phyloP scores from a whole-genome alignment of 2,888 invertebrate species.

The Phasia obesa region DNA sequence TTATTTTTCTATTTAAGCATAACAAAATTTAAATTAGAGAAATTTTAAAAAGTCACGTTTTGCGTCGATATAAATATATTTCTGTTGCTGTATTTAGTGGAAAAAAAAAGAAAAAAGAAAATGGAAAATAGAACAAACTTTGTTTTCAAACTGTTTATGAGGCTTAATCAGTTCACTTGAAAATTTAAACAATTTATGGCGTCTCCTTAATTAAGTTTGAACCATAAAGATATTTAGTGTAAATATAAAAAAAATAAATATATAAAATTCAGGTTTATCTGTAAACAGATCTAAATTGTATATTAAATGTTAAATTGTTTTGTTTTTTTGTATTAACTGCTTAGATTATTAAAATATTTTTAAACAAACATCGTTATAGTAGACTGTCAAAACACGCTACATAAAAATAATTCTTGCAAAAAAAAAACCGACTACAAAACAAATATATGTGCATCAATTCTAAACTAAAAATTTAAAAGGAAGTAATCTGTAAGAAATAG shows the following conservation, averaged over 20 bases:
- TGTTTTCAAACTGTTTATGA: slow-evolving; percentile 2
- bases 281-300: slow-evolving; percentile 14
- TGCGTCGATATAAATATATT: no score
- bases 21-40: background rate
- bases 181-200: slow-evolving; percentile 36
- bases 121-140: slow-evolving; percentile 32
- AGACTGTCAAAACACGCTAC: no score
- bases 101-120: no score
- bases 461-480: no score
- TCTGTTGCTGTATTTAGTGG: background rate
- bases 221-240: slow-evolving; percentile 1
- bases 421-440: no score
- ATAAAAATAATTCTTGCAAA: no score
- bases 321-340: background rate
- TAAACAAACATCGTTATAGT: background rate
- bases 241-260: background rate
- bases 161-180: slow-evolving; percentile 7
- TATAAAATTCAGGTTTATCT: slow-evolving; percentile 28
- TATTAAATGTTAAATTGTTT: background rate
- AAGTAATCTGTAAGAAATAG: no score
- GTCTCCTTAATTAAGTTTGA: slow-evolving; percentile 35
- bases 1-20: background rate
- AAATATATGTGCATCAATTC: no score
- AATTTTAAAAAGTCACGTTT: slow-evolving; percentile 65
- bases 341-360: background rate